Evolutionary conservation across 2,113 vertebrate species (phyloP).

Genomic region (Physeter macrocephalus): DNA sequence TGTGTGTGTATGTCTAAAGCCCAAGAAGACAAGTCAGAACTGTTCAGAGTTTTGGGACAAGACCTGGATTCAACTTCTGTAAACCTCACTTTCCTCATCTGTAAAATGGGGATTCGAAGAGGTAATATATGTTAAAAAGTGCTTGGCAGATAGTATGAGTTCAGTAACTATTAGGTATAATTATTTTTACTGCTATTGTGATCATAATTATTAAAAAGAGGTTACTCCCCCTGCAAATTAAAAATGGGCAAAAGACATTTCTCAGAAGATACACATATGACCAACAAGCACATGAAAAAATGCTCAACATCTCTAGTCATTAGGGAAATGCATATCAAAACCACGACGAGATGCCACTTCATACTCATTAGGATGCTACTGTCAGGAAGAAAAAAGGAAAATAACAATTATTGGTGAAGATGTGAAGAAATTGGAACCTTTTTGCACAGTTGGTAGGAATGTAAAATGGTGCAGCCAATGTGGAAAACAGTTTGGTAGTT

Average conservation of each 20-base stretch:
- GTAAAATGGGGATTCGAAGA: background rate
- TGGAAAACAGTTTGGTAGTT: background rate
- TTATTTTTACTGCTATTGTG: background rate
- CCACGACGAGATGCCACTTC: background rate
- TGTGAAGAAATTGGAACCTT: background rate
- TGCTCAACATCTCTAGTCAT: background rate
- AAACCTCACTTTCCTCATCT: background rate
- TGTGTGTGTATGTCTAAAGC: background rate
- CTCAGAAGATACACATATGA: background rate
- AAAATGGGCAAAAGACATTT: background rate
- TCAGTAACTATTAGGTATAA: background rate
- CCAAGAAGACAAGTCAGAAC: background rate
- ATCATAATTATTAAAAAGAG: background rate
- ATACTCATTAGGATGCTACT: background rate
- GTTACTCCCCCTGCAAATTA: background rate
- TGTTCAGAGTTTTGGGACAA: background rate
- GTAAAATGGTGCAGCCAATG: background rate
- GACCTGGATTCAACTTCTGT: background rate
- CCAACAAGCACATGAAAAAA: background rate
- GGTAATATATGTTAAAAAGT: background rate
- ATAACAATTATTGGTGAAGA: background rate
- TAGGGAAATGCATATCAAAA: background rate
- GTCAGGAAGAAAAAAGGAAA: background rate
- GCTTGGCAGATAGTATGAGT: background rate
- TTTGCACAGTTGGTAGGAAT: background rate